Percentiles rank a stretch among this genome's conserved stretches.
These are phyloP conservation scores for Caenorhabditis elegans DNA, from an alignment of 1,140 invertebrate species.

Conservation along the genomic window WBcel235 BX284604.4:11347001-11347500, in stretches of 20 bases:
- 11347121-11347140: too few relatives aligned
- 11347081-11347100: too few relatives aligned
- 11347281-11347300: constrained; percentile 3
- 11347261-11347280: background rate
- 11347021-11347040: too few relatives aligned
- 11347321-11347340: background rate
- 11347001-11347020: too few relatives aligned
- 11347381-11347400: background rate
- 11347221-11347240: constrained; percentile 4
- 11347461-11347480: too few relatives aligned
- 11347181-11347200: background rate
- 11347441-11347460: too few relatives aligned
- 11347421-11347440: too few relatives aligned
- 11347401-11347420: background rate
- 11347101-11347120: too few relatives aligned
- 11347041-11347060: too few relatives aligned
- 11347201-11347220: background rate
- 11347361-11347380: background rate
- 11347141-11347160: background rate
- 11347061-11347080: too few relatives aligned
- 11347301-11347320: background rate
- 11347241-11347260: background rate
- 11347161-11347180: background rate
- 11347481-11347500: too few relatives aligned
- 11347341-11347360: background rate